phyloP scores from a whole-genome alignment of 2,797 vertebrate genomes.

The Platalea minor region DNA sequence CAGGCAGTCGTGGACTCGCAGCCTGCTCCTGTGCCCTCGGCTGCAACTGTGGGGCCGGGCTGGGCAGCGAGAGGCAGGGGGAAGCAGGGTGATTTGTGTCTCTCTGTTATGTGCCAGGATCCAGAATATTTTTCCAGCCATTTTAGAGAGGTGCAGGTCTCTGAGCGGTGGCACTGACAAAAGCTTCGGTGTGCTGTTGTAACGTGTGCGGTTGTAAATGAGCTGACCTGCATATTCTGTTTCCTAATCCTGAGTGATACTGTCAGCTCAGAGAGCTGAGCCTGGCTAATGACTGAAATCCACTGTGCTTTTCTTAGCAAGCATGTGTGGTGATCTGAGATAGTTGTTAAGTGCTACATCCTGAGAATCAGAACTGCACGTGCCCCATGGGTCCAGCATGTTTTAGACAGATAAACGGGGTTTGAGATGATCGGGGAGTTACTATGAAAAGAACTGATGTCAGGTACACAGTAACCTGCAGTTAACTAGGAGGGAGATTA shows the following conservation, averaged over 20 bases:
- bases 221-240: conserved; percentile 55
- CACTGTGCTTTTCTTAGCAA: conserved; percentile 59
- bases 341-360: conserved; percentile 46
- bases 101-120: background rate
- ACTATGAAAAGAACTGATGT: conserved; percentile 20
- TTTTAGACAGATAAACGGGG: conserved; percentile 30
- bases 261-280: conserved; percentile 61
- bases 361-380: conserved; percentile 34
- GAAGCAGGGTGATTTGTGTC: background rate
- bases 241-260: conserved; percentile 61
- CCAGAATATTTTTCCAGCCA: background rate
- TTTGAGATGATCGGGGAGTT: conserved; percentile 44
- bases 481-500: conserved; percentile 27
- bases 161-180: background rate
- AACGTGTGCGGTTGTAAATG: background rate
- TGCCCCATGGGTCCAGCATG: conserved; percentile 21
- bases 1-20: background rate
- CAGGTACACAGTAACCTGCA: conserved; percentile 22
- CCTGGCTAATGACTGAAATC: conserved; percentile 60
- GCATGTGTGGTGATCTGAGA: conserved; percentile 60
- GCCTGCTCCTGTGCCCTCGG: background rate
- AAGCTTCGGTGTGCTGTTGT: conserved; percentile 24
- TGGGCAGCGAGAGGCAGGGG: background rate
- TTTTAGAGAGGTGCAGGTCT: background rate
- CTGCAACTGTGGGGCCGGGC: background rate